Evolutionary conservation across 1,140 invertebrate species (phyloP).

Genomic region (Zaprionus ornatus): DNA sequence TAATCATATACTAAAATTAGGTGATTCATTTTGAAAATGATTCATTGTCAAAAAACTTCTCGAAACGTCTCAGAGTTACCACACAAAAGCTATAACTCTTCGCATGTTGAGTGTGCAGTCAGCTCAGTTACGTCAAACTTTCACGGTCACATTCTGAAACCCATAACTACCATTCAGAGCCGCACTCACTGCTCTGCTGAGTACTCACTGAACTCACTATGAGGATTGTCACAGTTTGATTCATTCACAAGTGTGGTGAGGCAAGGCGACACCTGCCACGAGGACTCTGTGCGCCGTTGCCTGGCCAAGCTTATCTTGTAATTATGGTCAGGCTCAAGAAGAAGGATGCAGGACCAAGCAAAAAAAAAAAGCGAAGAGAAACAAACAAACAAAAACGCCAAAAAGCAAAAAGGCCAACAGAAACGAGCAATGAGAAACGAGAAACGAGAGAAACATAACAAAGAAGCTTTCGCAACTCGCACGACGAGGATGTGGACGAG

Average conservation of each 20-base stretch:
- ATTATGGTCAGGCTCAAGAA: constrained; percentile 54
- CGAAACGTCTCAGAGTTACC: neutral
- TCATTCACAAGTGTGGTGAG: neutral
- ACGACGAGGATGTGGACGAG: constrained; percentile 34
- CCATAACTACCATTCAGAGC: neutral
- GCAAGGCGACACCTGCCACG: constrained; percentile 41
- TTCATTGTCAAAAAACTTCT: too few species aligned
- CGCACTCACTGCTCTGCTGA: neutral
- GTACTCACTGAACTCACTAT: neutral
- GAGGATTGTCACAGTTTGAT: neutral
- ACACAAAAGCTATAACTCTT: neutral
- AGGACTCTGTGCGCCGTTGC: constrained; percentile 62
- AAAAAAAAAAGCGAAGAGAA: neutral
- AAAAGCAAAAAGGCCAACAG: neutral
- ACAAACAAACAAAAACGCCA: neutral
- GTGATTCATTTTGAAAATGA: too few species aligned
- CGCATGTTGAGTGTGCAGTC: neutral
- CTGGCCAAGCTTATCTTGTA: constrained; percentile 70
- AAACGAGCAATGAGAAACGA: neutral
- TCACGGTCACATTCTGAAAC: neutral
- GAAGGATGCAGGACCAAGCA: neutral
- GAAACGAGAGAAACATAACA: constrained; percentile 26
- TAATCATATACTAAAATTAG: too few species aligned
- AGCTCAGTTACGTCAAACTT: neutral
- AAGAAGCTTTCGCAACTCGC: constrained; percentile 61